phyloP scores from a whole-genome alignment of 2,888 invertebrate genomes.

The Phymatocera aterrima region DNA sequence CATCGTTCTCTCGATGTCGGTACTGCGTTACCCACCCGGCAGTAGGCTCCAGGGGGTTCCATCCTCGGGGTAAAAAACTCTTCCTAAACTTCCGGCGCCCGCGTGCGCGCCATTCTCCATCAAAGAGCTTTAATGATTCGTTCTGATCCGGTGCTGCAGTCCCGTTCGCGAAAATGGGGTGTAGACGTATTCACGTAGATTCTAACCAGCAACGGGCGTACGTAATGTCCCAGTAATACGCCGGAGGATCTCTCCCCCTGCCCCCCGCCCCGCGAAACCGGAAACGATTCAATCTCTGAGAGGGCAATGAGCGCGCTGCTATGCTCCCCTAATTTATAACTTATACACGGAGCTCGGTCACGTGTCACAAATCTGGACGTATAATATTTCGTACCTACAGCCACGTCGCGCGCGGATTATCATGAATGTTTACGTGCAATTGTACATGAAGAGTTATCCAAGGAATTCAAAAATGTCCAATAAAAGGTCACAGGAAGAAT shows the following conservation, averaged over 20 bases:
- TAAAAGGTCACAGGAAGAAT: background rate
- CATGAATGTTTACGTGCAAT: no score
- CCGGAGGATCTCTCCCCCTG: conserved; percentile 66
- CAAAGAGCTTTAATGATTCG: conserved; percentile 70
- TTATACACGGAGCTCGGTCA: conserved; percentile 11
- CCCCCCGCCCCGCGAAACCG: conserved; percentile 66
- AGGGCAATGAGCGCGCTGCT: conserved; percentile 52
- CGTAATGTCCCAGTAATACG: conserved; percentile 71
- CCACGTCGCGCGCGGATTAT: no score
- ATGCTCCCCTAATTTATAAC: conserved; percentile 70
- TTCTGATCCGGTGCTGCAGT: conserved; percentile 67
- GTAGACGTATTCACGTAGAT: conserved; percentile 26
- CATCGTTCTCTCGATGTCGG: conserved; percentile 49
- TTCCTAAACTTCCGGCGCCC: conserved; percentile 71
- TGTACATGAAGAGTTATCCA: no score
- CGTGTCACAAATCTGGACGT: conserved; percentile 29
- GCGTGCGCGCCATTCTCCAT: conserved; percentile 64
- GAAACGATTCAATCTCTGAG: conserved; percentile 71
- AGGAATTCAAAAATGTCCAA: no score
- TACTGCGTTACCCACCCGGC: conserved; percentile 18
- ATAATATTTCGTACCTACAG: no score
- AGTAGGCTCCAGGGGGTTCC: conserved; percentile 53
- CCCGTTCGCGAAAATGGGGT: conserved; percentile 21
- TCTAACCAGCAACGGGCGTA: conserved; percentile 41
- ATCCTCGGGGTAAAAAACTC: conserved; percentile 46